Evolutionary conservation across 2,888 invertebrate genomes (phyloP), one percentile per base, ranked within the genome.

Genomic region (Athalia circularis): DNA sequence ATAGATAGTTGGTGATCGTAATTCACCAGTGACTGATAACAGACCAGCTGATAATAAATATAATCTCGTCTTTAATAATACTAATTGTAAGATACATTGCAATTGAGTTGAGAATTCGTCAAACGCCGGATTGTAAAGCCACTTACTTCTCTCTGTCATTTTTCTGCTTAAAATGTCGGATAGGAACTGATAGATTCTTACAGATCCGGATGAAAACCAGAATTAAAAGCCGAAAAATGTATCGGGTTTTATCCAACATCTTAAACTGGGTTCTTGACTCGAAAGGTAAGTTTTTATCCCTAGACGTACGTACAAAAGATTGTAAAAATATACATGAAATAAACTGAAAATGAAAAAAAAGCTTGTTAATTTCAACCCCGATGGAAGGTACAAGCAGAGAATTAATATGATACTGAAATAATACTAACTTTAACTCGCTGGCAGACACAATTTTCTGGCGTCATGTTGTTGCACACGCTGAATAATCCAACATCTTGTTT

Each of bases 11-110:
- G 52, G 57, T 59, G 45, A 59, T 59, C 57, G 47, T 72, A 72
- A 72, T 72, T 57, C 59, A 72, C 3, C 59, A 59, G 72, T 72
- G 45, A 77, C 65, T 29, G 57, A 61, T 59, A 77, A 77, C 68
- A 77, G 77, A 77, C 77, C 77, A 77, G 68, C 77, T 77, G 77
- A 77, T 77, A 77, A 54, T 68, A 77, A 62, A 62, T 70, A 77
- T 77, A 77, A 77, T 75, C 62, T 75, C 62, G 50, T 9, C 47
- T 13, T 57, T 47, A 59, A 72, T 29, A 72, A 59, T 59, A 59
- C 15, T 72, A 47, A 43, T 9, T 47, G 59, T 57, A 61, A 62
- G 43, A 77, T 45, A 54, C 15, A 77, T 47, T 65, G 47, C 45
- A 52, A 54, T 11, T 45, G 54, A 65, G 62, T 76, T 52, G 13